phyloP scores from a whole-genome alignment of 2,113 vertebrate genomes.

The Alouatta palliata region DNA sequence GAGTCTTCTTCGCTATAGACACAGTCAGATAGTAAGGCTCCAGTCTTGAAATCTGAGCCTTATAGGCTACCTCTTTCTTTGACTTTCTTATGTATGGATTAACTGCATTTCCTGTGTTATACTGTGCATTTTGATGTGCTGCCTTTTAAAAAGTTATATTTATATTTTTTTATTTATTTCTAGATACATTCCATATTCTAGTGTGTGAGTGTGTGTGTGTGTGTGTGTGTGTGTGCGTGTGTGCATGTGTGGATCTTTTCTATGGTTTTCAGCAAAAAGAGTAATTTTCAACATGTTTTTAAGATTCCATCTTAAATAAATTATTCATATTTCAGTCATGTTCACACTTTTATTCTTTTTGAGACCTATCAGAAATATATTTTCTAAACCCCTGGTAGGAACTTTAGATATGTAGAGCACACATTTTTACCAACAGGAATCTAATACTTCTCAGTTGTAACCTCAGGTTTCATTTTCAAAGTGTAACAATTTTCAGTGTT shows the following conservation, averaged over 20 bases:
- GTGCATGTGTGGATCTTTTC: background rate
- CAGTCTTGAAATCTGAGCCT: accelerated
- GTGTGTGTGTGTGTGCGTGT: background rate
- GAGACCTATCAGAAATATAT: background rate
- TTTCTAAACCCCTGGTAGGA: background rate
- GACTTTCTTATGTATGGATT: background rate
- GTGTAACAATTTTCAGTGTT: slow-evolving; percentile 32
- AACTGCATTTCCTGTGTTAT: background rate
- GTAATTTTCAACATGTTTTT: background rate
- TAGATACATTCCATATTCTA: background rate
- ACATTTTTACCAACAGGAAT: background rate
- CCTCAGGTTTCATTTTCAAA: slow-evolving; percentile 51
- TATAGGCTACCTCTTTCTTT: background rate
- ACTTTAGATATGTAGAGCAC: background rate
- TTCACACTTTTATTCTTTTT: background rate
- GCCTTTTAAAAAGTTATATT: background rate
- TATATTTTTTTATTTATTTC: background rate
- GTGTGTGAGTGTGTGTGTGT: accelerated
- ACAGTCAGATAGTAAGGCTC: accelerated
- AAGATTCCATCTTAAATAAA: background rate
- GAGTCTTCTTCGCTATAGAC: background rate
- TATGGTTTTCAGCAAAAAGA: background rate
- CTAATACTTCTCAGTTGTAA: background rate
- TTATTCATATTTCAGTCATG: background rate
- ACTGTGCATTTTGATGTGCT: background rate